phyloP scores from a whole-genome alignment of 2,113 vertebrate genomes.

The Butorides virescens region DNA sequence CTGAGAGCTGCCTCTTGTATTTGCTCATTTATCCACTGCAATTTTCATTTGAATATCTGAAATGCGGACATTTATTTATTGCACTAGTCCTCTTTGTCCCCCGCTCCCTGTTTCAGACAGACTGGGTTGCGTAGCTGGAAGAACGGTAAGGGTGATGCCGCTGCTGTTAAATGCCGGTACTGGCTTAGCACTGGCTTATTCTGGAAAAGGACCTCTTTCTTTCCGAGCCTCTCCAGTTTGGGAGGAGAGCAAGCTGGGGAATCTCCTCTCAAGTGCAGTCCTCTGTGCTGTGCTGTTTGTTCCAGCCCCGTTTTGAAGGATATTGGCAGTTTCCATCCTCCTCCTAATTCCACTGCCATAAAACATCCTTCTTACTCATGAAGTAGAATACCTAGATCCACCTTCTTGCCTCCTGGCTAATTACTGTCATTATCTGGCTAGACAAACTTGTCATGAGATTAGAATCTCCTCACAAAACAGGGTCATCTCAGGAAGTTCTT shows the following conservation, averaged over 20 bases:
- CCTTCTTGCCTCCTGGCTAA: conserved; percentile 52
- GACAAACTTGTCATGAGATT: conserved; percentile 45
- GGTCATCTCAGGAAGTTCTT: conserved; percentile 52
- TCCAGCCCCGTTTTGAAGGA: not conserved
- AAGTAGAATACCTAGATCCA: conserved; percentile 43
- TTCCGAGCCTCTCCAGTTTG: accelerated
- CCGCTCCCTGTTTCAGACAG: not conserved
- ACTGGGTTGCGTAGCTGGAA: not conserved
- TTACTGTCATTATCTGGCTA: conserved; percentile 57
- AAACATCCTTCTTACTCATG: conserved; percentile 45
- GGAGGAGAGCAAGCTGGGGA: not conserved
- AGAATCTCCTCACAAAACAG: conserved; percentile 46
- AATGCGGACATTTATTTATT: not conserved
- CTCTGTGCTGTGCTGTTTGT: not conserved
- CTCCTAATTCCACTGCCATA: conserved; percentile 44
- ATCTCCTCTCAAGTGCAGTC: not conserved
- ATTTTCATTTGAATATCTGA: not conserved
- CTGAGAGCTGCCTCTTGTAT: not conserved
- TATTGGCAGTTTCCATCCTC: conserved; percentile 31
- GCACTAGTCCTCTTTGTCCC: not conserved
- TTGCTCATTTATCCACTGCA: not conserved
- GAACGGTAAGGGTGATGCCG: not conserved
- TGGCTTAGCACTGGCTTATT: not conserved
- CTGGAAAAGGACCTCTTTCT: not conserved
- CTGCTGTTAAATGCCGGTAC: not conserved